Evolutionary conservation across 2,888 invertebrate genomes (phyloP), one percentile per base, ranked within the genome.

Genomic region (Ditula angustiorana): DNA sequence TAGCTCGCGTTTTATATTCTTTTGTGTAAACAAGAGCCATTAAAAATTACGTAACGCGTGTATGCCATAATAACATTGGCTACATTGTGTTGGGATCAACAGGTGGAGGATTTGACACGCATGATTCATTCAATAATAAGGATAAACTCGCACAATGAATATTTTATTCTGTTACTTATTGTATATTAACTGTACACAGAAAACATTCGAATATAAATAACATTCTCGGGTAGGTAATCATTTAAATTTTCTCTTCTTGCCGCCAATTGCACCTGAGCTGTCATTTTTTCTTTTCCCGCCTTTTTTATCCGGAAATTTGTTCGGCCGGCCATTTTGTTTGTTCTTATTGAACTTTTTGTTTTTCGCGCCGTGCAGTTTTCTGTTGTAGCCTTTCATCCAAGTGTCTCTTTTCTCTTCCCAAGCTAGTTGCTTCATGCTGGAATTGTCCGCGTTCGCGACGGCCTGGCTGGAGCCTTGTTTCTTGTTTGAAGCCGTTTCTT

Each of bases 391-490:
- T 69, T 94, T 93, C 37, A 95, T 87, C 95, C 95, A 95, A 11
- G 85, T 80, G 70, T 95, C 93, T 23, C 97, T 87, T 16, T 95
- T 95, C 33, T 95, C 95, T 86, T 97, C 97, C 97, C 97, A 97
- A 44, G 96, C 95, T 19, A 97, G 78, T 86, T 97, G 97, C 79
- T 97, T 97, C 5, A 87, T 87, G 73, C 96, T 95, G 0, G 97
- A 94, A 76, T 97, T 97, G 78, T 97, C 97, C 61, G 94, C 94
- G 76, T 96, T 96, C 2, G 95, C 94, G 8, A 96, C 90, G 0
- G 95, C 95, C 82, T 95, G 94, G 50, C 95, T 95, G 16, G 96
- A 95, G 0, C 93, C 93, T 67, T 93, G 93, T 23, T 93, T 93
- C 75, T 95, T 95, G 2, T 95, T 93, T 50, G 94, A 93, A 0